Conservation (phyloP, 2,113 vertebrate genomes). For the Columbina picui region DNA sequence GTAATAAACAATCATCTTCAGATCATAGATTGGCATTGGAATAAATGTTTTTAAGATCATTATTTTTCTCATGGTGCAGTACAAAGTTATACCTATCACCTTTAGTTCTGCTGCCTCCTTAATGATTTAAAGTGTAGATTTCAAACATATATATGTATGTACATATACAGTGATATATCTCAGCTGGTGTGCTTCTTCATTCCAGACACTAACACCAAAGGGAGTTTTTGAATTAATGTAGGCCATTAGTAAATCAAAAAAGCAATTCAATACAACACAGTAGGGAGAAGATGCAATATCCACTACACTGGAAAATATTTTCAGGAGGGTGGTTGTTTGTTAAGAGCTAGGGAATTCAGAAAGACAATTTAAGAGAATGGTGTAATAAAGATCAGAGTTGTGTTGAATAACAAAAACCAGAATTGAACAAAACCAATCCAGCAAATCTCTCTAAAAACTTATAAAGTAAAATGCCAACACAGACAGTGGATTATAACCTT, state of each 20-base stretch:
- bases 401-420: background rate
- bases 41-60: background rate
- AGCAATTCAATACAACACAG: constrained; percentile 23
- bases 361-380: constrained; percentile 22
- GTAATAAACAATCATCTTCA: background rate
- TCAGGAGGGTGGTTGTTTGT: background rate
- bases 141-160: background rate
- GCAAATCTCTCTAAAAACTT: background rate
- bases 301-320: constrained; percentile 25
- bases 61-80: background rate
- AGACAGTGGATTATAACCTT: background rate
- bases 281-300: constrained; percentile 34
- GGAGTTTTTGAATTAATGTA: constrained; percentile 53
- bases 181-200: constrained; percentile 4
- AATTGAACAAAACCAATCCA: background rate
- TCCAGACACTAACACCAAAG: constrained; percentile 1
- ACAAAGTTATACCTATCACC: background rate
- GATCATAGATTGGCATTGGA: background rate
- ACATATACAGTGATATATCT: background rate
- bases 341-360: constrained; percentile 19
- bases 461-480: background rate
- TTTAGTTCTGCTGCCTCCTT: background rate
- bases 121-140: background rate
- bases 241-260: constrained; percentile 56
- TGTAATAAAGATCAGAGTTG: constrained; percentile 42